These are phyloP conservation scores for Lycaena phlaeas DNA, from an alignment of 2,888 invertebrate species.

Conservation along the genomic window DNA sequence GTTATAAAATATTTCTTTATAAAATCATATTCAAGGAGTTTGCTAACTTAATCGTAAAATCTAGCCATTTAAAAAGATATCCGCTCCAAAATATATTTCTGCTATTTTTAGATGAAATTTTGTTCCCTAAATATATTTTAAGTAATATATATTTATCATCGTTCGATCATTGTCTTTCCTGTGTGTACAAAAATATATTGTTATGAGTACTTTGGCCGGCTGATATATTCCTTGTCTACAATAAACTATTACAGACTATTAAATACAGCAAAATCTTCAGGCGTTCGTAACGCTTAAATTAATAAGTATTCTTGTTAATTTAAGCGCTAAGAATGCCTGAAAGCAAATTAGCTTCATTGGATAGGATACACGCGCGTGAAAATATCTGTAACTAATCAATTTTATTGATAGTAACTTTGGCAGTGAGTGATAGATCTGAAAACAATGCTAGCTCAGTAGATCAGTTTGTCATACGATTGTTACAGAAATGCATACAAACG, in stretches of 20 bases:
- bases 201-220: constrained; percentile 27
- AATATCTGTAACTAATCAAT: not conserved
- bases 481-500: constrained; percentile 2
- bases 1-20: constrained; percentile 8
- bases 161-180: constrained; percentile 17
- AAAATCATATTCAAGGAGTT: constrained; percentile 5
- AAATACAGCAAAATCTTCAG: not conserved
- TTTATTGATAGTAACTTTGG: constrained; percentile 30
- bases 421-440: constrained; percentile 23
- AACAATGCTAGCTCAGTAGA: constrained; percentile 8
- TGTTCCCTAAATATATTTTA: constrained; percentile 29
- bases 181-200: constrained; percentile 29
- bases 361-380: not conserved
- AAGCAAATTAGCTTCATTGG: not conserved
- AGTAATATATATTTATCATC: constrained; percentile 30
- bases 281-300: too few relatives aligned
- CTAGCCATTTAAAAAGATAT: constrained; percentile 1
- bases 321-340: too few relatives aligned
- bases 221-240: constrained; percentile 5
- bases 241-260: not conserved
- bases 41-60: constrained; percentile 2
- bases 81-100: constrained; percentile 17
- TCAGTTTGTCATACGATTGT: not conserved
- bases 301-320: too few relatives aligned
- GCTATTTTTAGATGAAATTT: constrained; percentile 22